phyloP scores from a whole-genome alignment of 2,113 vertebrate species.

The Gavialis gangeticus region DNA sequence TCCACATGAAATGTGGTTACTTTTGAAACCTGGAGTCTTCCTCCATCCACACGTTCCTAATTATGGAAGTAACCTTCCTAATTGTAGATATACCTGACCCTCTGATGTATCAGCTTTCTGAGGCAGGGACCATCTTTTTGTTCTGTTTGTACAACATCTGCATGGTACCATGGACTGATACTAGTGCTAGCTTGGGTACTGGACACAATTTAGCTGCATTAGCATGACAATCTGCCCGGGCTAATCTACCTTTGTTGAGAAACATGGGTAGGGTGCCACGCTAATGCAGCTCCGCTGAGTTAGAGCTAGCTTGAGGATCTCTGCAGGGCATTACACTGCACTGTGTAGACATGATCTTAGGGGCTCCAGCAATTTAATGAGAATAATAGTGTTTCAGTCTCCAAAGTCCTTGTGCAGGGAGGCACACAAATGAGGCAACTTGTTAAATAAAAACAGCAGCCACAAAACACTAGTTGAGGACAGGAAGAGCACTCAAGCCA shows the following conservation, averaged over 20 bases:
- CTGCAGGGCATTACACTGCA: background rate
- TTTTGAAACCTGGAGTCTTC: background rate
- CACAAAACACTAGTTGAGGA: background rate
- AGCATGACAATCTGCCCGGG: background rate
- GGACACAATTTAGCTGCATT: too few relatives aligned
- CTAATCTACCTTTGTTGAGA: background rate
- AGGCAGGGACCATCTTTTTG: background rate
- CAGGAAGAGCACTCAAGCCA: background rate
- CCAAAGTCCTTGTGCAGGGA: background rate
- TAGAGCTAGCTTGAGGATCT: conserved; percentile 22
- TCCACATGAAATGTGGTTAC: background rate
- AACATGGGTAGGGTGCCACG: background rate
- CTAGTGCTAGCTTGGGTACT: too few relatives aligned
- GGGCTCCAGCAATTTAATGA: conserved; percentile 13
- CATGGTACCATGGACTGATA: accelerated
- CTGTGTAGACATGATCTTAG: too few relatives aligned
- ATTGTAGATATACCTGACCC: background rate
- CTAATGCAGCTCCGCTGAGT: conserved; percentile 13
- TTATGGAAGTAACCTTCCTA: background rate
- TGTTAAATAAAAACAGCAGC: background rate
- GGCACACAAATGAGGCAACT: background rate
- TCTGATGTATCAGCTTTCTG: background rate
- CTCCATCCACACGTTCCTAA: background rate
- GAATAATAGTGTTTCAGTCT: background rate
- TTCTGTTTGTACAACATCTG: background rate